These are phyloP conservation scores for Phacellophora camtschatica DNA, from an alignment of 30 jellyfish, hydroid and myxozoan genomes.

Conservation along the genomic window DNA sequence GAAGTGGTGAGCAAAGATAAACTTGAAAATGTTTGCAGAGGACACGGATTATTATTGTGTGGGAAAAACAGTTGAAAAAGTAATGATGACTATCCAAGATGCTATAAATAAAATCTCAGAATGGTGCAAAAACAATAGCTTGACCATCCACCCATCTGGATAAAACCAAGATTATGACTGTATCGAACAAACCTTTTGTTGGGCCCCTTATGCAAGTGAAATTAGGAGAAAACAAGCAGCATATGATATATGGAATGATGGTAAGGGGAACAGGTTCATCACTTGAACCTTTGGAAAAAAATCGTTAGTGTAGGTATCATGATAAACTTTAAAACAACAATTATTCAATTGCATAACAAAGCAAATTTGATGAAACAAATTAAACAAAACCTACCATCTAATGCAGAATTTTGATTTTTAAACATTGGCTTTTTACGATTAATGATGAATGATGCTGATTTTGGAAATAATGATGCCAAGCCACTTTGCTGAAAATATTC, in stretches of 20 bases:
- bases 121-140: constrained; percentile 41
- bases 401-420: constrained; percentile 47
- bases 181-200: not conserved
- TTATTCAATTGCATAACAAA: too few species aligned
- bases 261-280: not conserved
- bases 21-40: constrained; percentile 34
- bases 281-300: not conserved
- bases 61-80: constrained; percentile 54
- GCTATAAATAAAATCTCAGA: constrained; percentile 23
- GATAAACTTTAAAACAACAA: too few species aligned
- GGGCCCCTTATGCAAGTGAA: constrained; percentile 34
- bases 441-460: constrained; percentile 43
- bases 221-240: not conserved
- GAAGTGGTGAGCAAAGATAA: constrained; percentile 8
- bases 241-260: not conserved
- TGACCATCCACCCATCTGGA: constrained; percentile 47
- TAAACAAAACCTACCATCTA: constrained; percentile 43
- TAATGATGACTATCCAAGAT: constrained; percentile 6
- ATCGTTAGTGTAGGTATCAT: not conserved
- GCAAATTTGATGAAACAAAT: too few species aligned
- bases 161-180: constrained; percentile 28
- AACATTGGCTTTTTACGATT: constrained; percentile 39
- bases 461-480: constrained; percentile 40
- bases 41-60: constrained; percentile 58
- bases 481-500: constrained; percentile 61